Conservation (phyloP, 2,888 invertebrate genomes). For the Chrysolina haemoptera region DNA sequence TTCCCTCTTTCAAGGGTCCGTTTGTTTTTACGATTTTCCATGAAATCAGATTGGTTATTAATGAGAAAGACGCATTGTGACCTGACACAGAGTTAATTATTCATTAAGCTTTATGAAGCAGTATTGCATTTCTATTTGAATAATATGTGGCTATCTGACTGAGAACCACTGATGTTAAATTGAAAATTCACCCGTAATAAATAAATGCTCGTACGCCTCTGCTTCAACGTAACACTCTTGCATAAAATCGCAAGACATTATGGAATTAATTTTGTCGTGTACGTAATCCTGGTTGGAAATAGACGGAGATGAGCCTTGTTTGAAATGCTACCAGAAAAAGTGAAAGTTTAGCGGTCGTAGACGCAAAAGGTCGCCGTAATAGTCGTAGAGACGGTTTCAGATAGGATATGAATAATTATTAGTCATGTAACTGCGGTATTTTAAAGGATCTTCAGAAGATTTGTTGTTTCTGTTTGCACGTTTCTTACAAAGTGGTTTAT, state of each 20-base stretch:
- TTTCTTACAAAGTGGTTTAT: neutral
- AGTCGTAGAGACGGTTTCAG: conserved; percentile 17
- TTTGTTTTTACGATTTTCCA: no score
- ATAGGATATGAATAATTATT: conserved; percentile 16
- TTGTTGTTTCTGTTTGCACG: neutral
- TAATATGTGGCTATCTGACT: no score
- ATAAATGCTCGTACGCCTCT: conserved; percentile 30
- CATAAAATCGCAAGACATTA: conserved; percentile 27
- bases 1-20: no score
- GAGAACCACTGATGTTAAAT: no score
- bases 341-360: conserved; percentile 43
- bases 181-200: neutral
- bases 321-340: conserved; percentile 38
- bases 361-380: conserved; percentile 37
- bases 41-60: no score
- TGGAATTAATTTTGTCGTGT: conserved; percentile 38
- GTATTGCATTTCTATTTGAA: no score
- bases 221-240: conserved; percentile 35
- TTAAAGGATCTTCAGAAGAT: neutral
- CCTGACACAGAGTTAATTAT: no score
- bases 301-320: conserved; percentile 27
- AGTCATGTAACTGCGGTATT: conserved; percentile 13
- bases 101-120: no score
- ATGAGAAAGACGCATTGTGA: no score
- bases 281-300: conserved; percentile 15